A percentile compares a stretch with the other conserved stretches of the same genome.
Conservation (phyloP, 2,113 vertebrate genomes). For the Nibea coibor region DNA sequence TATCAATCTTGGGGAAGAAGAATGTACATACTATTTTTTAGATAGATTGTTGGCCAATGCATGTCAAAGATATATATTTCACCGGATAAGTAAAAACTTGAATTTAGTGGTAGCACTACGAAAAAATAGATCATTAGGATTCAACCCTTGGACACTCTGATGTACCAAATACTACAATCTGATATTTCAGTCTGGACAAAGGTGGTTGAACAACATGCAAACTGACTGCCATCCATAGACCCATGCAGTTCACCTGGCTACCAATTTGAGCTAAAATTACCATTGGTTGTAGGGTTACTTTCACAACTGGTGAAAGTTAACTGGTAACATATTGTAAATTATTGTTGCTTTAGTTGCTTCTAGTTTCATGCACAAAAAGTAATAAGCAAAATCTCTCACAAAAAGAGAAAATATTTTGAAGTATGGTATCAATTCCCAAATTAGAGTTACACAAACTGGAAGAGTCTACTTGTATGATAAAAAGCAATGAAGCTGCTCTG, state of each 20-base stretch:
- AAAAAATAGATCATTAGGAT: background rate
- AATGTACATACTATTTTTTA: background rate
- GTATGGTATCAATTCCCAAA: background rate
- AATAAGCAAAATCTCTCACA: background rate
- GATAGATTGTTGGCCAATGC: background rate
- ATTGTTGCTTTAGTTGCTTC: background rate
- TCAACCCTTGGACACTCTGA: background rate
- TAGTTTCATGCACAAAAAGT: background rate
- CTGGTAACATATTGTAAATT: background rate
- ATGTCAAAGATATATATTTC: background rate
- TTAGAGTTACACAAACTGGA: background rate
- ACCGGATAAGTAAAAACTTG: background rate
- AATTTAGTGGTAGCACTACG: background rate
- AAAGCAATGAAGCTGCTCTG: background rate
- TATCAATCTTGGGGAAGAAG: background rate
- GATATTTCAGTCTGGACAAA: slow-evolving; percentile 6
- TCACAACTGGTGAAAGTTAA: background rate
- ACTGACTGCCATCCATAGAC: background rate
- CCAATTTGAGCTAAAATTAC: background rate
- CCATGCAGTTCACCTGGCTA: background rate
- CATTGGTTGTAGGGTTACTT: background rate
- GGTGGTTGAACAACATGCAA: background rate
- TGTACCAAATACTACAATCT: slow-evolving; percentile 1
- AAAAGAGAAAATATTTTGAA: background rate
- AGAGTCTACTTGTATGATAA: background rate